Evolutionary conservation across 1,140 invertebrate species (phyloP).

Genomic region (Medauroidea extradentata): DNA sequence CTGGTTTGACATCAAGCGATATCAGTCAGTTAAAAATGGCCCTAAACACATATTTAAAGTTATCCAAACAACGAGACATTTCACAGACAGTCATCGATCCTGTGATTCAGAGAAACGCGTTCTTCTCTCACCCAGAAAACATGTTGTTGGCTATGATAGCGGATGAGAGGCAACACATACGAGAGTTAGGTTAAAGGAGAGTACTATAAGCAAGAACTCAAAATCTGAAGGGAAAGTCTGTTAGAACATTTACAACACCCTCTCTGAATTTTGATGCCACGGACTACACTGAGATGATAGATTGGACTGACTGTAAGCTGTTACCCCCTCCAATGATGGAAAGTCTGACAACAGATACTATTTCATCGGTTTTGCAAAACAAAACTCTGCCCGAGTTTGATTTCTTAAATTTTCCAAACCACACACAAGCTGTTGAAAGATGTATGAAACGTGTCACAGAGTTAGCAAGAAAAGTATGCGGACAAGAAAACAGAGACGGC

Average conservation of each 20-base stretch:
- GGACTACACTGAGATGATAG: too few relatives aligned
- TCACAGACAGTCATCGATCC: too few relatives aligned
- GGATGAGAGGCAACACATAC: slow-evolving; percentile 1
- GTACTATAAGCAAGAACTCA: neutral
- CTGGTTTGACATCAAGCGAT: too few relatives aligned
- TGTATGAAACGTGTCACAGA: slow-evolving; percentile 19
- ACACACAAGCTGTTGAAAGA: slow-evolving; percentile 22
- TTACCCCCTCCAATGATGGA: slow-evolving; percentile 5
- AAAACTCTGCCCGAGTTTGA: slow-evolving; percentile 4
- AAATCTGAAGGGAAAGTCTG: neutral
- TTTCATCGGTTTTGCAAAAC: slow-evolving; percentile 5
- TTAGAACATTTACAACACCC: neutral
- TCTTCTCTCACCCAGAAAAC: neutral
- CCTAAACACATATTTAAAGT: too few relatives aligned
- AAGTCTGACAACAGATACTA: slow-evolving; percentile 12
- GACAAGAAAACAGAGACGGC: slow-evolving; percentile 12
- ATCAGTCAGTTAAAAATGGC: too few relatives aligned
- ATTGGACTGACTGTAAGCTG: slow-evolving; percentile 6
- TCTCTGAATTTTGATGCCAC: slow-evolving; percentile 7
- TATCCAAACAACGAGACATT: too few relatives aligned
- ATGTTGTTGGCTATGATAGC: slow-evolving; percentile 4
- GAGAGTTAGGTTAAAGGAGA: slow-evolving; percentile 1
- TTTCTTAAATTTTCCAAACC: slow-evolving; percentile 15
- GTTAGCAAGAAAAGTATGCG: slow-evolving; percentile 15
- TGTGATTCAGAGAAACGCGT: slow-evolving; percentile 1